Evolutionary conservation across 1,140 invertebrate genomes (phyloP).

Genomic region (Pantala flavescens): DNA sequence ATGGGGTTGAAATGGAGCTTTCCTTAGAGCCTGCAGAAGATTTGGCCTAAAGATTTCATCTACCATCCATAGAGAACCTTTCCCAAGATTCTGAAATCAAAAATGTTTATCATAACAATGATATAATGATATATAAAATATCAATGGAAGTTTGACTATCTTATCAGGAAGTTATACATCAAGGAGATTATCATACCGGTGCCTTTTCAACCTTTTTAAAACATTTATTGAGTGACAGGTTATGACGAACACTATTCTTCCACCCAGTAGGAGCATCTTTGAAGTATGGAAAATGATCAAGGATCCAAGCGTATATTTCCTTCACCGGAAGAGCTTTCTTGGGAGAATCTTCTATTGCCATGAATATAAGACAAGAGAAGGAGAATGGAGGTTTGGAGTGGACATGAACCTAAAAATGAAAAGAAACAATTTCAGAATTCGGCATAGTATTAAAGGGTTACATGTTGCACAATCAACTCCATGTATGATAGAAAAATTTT

Average conservation of each 20-base stretch:
- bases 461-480: too few relatives aligned
- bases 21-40: slow-evolving; percentile 69
- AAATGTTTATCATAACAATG: slow-evolving; percentile 18
- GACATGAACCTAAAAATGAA: slow-evolving; percentile 52
- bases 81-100: slow-evolving; percentile 67
- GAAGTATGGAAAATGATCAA: slow-evolving; percentile 94
- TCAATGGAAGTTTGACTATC: neutral
- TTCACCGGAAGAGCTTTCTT: slow-evolving; percentile 85
- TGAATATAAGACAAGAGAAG: slow-evolving; percentile 91
- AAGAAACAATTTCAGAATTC: neutral
- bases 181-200: slow-evolving; percentile 41
- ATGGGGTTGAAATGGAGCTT: slow-evolving; percentile 71
- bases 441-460: too few relatives aligned
- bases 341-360: slow-evolving; percentile 89
- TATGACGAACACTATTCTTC: slow-evolving; percentile 96
- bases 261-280: slow-evolving; percentile 91
- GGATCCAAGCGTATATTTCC: slow-evolving; percentile 97
- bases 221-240: slow-evolving; percentile 91
- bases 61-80: slow-evolving; percentile 91
- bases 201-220: slow-evolving; percentile 92
- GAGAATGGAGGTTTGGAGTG: slow-evolving; percentile 90
- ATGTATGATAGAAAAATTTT: too few relatives aligned
- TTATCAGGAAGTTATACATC: too few relatives aligned
- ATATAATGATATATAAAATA: slow-evolving; percentile 8
- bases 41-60: slow-evolving; percentile 80